Evolutionary conservation across 1,140 invertebrate genomes (phyloP).

Genomic region (Ceratoteleas bidentatus): DNA sequence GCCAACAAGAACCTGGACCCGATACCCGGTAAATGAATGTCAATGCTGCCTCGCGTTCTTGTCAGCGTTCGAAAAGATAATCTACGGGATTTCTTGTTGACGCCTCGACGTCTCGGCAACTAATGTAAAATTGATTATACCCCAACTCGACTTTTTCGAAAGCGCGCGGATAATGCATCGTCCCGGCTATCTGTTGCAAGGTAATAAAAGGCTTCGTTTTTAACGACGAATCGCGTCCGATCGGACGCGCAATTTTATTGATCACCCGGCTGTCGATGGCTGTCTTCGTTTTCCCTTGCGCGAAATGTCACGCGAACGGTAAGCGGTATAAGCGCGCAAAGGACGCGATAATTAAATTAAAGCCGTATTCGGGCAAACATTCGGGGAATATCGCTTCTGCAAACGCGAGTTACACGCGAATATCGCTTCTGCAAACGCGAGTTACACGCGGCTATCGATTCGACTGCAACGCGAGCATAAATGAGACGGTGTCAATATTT

Average conservation of each 20-base stretch:
- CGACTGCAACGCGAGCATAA: slow-evolving; percentile 30
- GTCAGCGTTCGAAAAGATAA: slow-evolving; percentile 55
- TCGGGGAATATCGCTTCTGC: slow-evolving; percentile 48
- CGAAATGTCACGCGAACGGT: slow-evolving; percentile 62
- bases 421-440: slow-evolving; percentile 50
- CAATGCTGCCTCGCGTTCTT: slow-evolving; percentile 41
- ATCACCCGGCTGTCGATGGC: slow-evolving; percentile 14
- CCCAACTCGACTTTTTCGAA: slow-evolving; percentile 37
- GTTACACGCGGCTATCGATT: slow-evolving; percentile 45
- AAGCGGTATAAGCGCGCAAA: slow-evolving; percentile 67
- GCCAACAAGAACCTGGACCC: slow-evolving; percentile 2
- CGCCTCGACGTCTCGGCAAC: slow-evolving; percentile 26
- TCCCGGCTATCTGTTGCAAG: slow-evolving; percentile 16
- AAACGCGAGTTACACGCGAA: slow-evolving; percentile 44
- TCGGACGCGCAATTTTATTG: slow-evolving; percentile 23
- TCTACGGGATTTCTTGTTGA: slow-evolving; percentile 51
- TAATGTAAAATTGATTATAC: slow-evolving; percentile 63
- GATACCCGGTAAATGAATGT: slow-evolving; percentile 45
- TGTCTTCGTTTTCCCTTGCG: slow-evolving; percentile 42
- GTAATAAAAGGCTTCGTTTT: slow-evolving; percentile 29
- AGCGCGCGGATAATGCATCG: slow-evolving; percentile 32
- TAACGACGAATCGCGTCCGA: slow-evolving; percentile 27
- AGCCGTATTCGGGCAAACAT: slow-evolving; percentile 65
- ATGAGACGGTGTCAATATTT: slow-evolving; percentile 46
- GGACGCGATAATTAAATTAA: slow-evolving; percentile 74